These are phyloP conservation scores for Gandaritis pyraliata DNA, from an alignment of 2,888 invertebrate genomes.

Conservation along the genomic window DNA sequence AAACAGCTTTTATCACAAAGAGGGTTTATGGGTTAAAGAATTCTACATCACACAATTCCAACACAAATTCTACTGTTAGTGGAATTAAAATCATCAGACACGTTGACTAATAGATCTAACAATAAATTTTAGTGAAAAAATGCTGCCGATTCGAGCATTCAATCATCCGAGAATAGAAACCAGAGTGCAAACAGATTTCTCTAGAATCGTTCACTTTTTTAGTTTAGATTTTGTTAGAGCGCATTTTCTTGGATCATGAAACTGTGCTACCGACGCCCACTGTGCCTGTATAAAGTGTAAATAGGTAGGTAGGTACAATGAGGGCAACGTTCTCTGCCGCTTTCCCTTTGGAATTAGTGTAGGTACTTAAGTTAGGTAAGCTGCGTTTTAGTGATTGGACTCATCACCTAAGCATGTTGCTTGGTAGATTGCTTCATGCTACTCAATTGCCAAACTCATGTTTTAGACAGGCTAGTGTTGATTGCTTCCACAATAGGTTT, in stretches of 20 bases:
- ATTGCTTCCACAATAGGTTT: too few species aligned
- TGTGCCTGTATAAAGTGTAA: conserved; percentile 30
- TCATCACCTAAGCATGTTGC: too few species aligned
- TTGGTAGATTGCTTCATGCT: too few species aligned
- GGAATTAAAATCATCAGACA: conserved; percentile 30
- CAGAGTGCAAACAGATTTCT: conserved; percentile 52
- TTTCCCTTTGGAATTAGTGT: conserved; percentile 58
- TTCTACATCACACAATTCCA: conserved; percentile 16
- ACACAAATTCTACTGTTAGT: conserved; percentile 11
- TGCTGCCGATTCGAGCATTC: conserved; percentile 41
- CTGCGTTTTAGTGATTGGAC: too few species aligned
- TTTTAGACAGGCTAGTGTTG: too few species aligned
- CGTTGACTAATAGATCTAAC: conserved; percentile 18
- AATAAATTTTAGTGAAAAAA: conserved; percentile 29
- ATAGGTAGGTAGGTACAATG: conserved; percentile 42
- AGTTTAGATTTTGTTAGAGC: conserved; percentile 17
- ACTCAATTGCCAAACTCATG: too few species aligned
- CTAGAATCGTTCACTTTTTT: conserved; percentile 50
- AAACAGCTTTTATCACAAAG: conserved; percentile 13
- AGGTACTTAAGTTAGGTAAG: background rate
- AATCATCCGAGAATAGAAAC: conserved; percentile 58
- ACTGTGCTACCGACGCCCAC: conserved; percentile 34
- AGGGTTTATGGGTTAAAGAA: conserved; percentile 28
- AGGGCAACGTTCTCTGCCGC: conserved; percentile 70
- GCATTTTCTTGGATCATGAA: conserved; percentile 27